phyloP scores from a whole-genome alignment of 2,113 vertebrate genomes.

The Larimichthys polyactis region DNA sequence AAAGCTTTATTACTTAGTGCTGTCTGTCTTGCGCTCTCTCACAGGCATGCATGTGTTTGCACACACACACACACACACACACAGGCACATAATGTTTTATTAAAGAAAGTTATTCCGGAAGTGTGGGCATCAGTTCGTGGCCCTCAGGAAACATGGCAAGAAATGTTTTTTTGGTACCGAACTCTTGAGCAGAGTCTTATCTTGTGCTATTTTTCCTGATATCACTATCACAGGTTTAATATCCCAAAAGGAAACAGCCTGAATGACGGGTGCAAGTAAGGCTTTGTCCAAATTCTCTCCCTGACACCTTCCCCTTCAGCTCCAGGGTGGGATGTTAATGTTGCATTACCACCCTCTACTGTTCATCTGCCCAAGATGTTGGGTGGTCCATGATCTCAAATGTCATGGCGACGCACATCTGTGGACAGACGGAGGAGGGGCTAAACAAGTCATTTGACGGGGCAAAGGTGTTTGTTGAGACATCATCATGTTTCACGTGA shows the following conservation, averaged over 20 bases:
- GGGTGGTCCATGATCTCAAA: slow-evolving; percentile 52
- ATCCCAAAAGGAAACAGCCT: not conserved
- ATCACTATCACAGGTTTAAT: not conserved
- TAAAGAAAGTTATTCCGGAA: slow-evolving; percentile 38
- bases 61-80: not conserved
- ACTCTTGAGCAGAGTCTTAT: not conserved
- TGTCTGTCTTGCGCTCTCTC: slow-evolving; percentile 51
- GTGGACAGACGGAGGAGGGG: not conserved
- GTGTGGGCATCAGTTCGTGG: not conserved
- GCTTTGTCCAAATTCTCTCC: not conserved
- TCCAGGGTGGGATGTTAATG: slow-evolving; percentile 28
- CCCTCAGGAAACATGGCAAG: not conserved
- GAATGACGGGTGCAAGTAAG: not conserved
- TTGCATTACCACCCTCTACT: slow-evolving; percentile 77
- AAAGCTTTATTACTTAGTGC: slow-evolving; percentile 73
- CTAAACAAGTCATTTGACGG: slow-evolving; percentile 16
- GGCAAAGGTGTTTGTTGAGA: slow-evolving; percentile 29
- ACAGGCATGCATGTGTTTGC: slow-evolving; percentile 8
- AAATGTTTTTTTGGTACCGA: not conserved
- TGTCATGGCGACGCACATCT: slow-evolving; percentile 34
- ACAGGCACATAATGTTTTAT: slow-evolving; percentile 32
- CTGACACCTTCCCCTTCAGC: not conserved
- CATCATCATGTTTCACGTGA: slow-evolving; percentile 23
- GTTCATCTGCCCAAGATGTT: slow-evolving; percentile 67
- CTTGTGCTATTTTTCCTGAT: not conserved